Evolutionary conservation across 2,888 invertebrate species (phyloP), one percentile per base, ranked within the genome.

Genomic region (Mellilla xanthometata): DNA sequence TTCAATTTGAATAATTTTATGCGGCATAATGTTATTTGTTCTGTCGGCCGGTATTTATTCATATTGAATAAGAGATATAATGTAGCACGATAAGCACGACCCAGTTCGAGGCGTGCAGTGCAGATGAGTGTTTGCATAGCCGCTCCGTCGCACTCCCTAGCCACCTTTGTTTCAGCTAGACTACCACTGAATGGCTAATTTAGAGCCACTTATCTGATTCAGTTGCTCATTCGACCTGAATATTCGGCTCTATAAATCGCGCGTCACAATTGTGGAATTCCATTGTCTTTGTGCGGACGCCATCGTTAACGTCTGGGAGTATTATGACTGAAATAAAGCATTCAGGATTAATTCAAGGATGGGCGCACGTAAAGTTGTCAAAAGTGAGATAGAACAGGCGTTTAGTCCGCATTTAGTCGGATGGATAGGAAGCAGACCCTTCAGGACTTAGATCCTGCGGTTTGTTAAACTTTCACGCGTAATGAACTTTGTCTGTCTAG

Each of bases 201-300:
- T 78, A 81, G 77, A 72, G 19, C 31, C 59, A 77, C 71, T 78
- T 82, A 86, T 87, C 83, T 81, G 83, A 85, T 85, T 77, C 79
- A 74, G 76, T 76, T 83, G 84, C 79, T 82, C 79, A 79, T 68
- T 71, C 75, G 76, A 84, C 82, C 82, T 80, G 73, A 80, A 82
- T 84, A 78, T 83, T 80, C 71, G 66, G 75, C 75, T 73, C 73
- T 72, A 81, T 81, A 79, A 81, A 81, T 74, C 76, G 59, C 64
- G 68, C 76, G 74, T 81, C 76, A 81, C 75, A 65, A 60, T 61
- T 53, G 58, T 68, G 69, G 73, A 62, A 78, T 74, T 61, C 79
- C 68, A 81, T 84, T 82, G 85, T 82, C 66, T 74, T 68, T 49
- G 61, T 56, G 63, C 46, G 51, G 40, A 41, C 48, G 40, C 51